These are phyloP conservation scores for Congeria kusceri DNA, from an alignment of 2,888 invertebrate species.

Conservation along the genomic window DNA sequence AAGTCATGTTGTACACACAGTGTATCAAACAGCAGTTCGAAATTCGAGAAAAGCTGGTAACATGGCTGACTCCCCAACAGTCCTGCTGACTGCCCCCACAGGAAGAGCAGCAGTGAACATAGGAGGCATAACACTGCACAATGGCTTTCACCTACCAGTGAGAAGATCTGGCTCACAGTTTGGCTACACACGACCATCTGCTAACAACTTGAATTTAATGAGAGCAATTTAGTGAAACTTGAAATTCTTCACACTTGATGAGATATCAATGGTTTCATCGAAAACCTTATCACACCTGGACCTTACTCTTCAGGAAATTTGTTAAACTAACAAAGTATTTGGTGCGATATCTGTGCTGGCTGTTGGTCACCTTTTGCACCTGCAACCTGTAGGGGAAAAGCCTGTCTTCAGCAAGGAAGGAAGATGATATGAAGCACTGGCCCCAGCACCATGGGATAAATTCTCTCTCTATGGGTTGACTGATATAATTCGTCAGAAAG, in stretches of 20 bases:
- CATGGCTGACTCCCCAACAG: conserved; percentile 27
- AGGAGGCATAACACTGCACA: conserved; percentile 49
- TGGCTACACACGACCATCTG: conserved; percentile 24
- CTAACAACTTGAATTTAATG: conserved; percentile 30
- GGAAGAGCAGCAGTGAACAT: conserved; percentile 57
- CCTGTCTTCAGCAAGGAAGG: conserved; percentile 24
- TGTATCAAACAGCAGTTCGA: conserved; percentile 27
- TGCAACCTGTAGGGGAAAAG: conserved; percentile 45
- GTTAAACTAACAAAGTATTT: conserved; percentile 42
- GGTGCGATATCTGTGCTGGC: conserved; percentile 50
- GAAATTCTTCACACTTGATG: conserved; percentile 38
- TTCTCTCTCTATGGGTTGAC: no score
- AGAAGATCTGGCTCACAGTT: conserved; percentile 13
- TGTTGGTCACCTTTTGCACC: conserved; percentile 56
- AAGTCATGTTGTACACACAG: conserved; percentile 32
- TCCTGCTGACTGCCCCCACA: conserved; percentile 49
- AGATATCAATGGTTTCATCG: conserved; percentile 42
- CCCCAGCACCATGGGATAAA: background rate
- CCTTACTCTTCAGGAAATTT: conserved; percentile 28
- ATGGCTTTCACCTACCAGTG: conserved; percentile 51
- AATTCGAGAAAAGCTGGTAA: conserved; percentile 24
- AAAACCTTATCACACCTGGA: conserved; percentile 19
- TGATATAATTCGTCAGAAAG: background rate
- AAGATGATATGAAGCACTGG: conserved; percentile 34
- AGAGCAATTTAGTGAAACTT: conserved; percentile 25